phyloP scores from a whole-genome alignment of 1,140 invertebrate genomes.

The Temnothorax nylanderi region DNA sequence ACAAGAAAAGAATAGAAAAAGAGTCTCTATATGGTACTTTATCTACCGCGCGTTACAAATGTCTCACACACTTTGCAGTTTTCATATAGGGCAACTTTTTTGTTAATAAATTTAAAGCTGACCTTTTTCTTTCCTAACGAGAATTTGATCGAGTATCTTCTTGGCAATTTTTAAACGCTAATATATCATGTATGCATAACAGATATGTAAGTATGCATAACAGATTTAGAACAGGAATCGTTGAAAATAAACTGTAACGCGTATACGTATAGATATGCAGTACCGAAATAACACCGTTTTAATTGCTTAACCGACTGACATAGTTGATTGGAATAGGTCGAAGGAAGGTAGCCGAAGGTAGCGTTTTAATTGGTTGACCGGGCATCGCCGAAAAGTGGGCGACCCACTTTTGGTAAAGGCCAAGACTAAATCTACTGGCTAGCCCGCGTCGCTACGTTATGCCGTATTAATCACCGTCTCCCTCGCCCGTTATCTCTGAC shows the following conservation, averaged over 20 bases:
- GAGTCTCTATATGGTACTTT: not conserved
- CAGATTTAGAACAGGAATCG: not conserved
- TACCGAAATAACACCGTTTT: slow-evolving; percentile 14
- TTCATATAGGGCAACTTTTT: not conserved
- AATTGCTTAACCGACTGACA: not conserved
- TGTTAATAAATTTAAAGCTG: not conserved
- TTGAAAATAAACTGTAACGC: not conserved
- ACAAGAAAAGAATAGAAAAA: not conserved
- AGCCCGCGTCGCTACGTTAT: not conserved
- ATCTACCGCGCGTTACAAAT: not conserved
- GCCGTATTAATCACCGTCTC: slow-evolving; percentile 29
- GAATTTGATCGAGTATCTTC: not conserved
- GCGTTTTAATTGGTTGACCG: slow-evolving; percentile 33
- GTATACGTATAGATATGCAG: not conserved
- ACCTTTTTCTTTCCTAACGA: not conserved
- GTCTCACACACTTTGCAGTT: not conserved
- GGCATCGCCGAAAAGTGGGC: slow-evolving; percentile 4
- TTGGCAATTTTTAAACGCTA: not conserved
- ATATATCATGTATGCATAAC: not conserved
- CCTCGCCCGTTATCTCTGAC: not conserved
- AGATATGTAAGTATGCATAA: not conserved
- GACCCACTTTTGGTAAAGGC: slow-evolving; percentile 46
- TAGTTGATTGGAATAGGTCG: not conserved
- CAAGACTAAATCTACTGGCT: slow-evolving; percentile 32
- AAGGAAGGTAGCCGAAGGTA: not conserved